phyloP scores from a whole-genome alignment of 2,888 invertebrate genomes.

The Polydesmus complanatus region DNA sequence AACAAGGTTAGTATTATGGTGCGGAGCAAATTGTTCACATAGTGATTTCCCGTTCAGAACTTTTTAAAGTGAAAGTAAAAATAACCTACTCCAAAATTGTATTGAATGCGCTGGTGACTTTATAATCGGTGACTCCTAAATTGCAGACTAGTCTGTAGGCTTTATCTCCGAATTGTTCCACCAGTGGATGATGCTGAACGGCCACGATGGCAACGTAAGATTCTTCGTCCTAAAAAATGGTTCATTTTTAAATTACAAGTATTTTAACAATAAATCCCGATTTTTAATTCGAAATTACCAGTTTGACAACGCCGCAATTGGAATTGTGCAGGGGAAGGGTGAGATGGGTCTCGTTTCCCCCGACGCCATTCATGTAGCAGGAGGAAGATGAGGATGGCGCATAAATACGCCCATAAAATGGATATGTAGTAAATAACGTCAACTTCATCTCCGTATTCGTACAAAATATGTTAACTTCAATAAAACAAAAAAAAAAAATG shows the following conservation, averaged over 20 bases:
- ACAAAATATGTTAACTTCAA: too few relatives aligned
- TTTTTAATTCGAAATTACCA: background rate
- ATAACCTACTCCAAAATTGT: slow-evolving; percentile 19
- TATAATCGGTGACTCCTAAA: slow-evolving; percentile 24
- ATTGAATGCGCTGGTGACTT: slow-evolving; percentile 23
- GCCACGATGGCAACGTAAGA: slow-evolving; percentile 49
- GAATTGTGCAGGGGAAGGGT: background rate
- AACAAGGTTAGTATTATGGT: too few relatives aligned
- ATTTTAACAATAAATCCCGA: background rate
- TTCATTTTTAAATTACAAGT: background rate
- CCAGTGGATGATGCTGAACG: slow-evolving; percentile 67
- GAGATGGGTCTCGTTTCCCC: background rate
- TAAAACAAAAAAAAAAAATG: too few relatives aligned
- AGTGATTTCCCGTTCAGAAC: too few relatives aligned
- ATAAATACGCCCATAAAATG: slow-evolving; percentile 11
- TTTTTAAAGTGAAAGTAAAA: too few relatives aligned
- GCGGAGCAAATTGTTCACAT: too few relatives aligned
- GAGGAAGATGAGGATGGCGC: background rate
- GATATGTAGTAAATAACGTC: slow-evolving; percentile 5
- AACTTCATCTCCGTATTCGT: background rate
- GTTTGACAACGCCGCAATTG: slow-evolving; percentile 4
- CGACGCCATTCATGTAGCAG: slow-evolving; percentile 2
- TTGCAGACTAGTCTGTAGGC: slow-evolving; percentile 52
- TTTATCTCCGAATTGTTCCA: slow-evolving; percentile 71
- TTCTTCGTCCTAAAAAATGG: background rate